Conservation (phyloP, 2,888 invertebrate genomes). For the Caenorhabditis doughertyi region DNA sequence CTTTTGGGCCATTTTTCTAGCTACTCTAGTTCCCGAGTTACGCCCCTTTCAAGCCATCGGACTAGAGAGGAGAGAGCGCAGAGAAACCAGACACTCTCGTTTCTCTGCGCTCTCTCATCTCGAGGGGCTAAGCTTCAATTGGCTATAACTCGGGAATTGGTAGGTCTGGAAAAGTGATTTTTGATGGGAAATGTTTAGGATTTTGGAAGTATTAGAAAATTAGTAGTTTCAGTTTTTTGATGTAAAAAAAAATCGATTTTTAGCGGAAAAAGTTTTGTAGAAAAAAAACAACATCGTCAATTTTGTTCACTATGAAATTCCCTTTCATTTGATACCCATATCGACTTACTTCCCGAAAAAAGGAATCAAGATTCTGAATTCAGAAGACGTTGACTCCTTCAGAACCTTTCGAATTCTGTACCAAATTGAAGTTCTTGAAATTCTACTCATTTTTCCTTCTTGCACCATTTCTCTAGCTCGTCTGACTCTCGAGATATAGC, state of each 20-base stretch:
- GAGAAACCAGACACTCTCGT: no score
- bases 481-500: neutral
- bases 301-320: no score
- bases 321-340: no score
- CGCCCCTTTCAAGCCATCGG: neutral
- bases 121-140: neutral
- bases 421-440: neutral
- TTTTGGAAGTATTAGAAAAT: no score
- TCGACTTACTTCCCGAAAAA: no score
- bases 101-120: neutral
- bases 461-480: neutral
- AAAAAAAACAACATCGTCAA: no score
- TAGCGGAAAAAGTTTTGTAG: no score
- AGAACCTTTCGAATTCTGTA: no score
- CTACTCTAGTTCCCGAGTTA: neutral
- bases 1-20: neutral
- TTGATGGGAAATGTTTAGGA: neutral
- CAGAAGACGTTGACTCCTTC: no score
- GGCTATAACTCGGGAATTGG: neutral
- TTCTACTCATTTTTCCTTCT: neutral
- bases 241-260: no score
- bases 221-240: no score
- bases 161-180: neutral
- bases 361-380: no score
- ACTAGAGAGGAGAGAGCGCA: neutral